These are phyloP conservation scores for Microtus ochrogaster DNA, from an alignment of 2,113 vertebrate species.

Conservation along the genomic window DNA sequence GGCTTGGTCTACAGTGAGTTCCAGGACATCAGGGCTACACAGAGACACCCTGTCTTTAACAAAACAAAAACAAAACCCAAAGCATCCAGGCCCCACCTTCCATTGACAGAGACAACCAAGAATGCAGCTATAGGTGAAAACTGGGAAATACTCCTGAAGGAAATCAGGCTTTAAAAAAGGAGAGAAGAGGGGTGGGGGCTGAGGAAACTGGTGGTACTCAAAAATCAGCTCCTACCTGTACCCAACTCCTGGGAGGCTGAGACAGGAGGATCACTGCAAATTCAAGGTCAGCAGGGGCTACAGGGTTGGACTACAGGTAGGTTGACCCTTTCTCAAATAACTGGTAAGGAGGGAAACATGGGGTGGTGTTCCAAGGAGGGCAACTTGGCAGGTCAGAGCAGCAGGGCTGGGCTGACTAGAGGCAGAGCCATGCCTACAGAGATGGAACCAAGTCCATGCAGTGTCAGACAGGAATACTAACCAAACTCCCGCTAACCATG, in stretches of 20 bases:
- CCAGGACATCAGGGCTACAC: background rate
- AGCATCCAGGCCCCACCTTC: background rate
- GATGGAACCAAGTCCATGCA: background rate
- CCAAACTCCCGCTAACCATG: background rate
- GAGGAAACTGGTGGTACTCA: background rate
- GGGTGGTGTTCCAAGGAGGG: background rate
- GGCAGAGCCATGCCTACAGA: background rate
- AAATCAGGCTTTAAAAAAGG: background rate
- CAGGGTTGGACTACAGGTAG: no score
- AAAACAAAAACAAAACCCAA: background rate
- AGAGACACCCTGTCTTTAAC: background rate
- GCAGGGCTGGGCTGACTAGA: background rate
- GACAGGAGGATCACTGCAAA: background rate
- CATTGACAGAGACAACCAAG: background rate
- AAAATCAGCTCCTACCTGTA: background rate
- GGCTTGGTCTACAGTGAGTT: background rate
- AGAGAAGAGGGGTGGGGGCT: background rate
- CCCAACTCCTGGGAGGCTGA: background rate
- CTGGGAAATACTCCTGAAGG: background rate
- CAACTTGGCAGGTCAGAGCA: background rate
- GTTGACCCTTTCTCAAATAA: background rate
- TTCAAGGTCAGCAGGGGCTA: background rate
- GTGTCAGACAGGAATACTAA: background rate
- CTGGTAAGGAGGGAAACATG: background rate
- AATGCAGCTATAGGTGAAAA: background rate